Evolutionary conservation across 2,113 vertebrate genomes (phyloP).

Genomic region (Myrmophylax atrothorax): DNA sequence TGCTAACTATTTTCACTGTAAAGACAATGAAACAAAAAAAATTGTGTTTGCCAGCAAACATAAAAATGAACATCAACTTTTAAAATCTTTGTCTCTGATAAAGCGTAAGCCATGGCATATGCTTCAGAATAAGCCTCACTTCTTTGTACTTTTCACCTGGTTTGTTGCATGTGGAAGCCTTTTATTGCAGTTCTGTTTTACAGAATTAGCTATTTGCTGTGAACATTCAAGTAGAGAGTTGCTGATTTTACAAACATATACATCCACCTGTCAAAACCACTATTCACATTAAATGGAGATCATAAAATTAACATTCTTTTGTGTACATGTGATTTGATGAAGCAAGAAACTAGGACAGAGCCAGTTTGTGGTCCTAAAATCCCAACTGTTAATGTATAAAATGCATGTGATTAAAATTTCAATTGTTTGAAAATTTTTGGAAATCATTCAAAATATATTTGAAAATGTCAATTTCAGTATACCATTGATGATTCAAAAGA

Average conservation of each 20-base stretch:
- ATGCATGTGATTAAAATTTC: not conserved
- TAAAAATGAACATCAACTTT: fast-evolving
- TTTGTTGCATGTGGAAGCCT: not conserved
- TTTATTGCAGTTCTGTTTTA: not conserved
- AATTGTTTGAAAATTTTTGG: not conserved
- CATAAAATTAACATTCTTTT: not conserved
- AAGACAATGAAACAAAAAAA: not conserved
- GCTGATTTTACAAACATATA: constrained; percentile 17
- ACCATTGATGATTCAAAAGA: not conserved
- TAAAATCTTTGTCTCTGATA: not conserved
- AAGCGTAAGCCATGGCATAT: not conserved
- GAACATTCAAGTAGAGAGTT: not conserved
- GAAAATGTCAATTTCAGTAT: not conserved
- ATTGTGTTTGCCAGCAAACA: not conserved
- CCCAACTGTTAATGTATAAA: not conserved
- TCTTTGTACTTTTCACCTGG: not conserved
- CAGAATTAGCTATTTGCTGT: not conserved
- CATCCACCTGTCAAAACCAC: constrained; percentile 11
- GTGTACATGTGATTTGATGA: not conserved
- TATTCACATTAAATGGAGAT: not conserved
- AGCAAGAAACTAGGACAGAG: not conserved
- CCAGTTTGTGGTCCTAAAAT: not conserved
- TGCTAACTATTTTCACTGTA: not conserved
- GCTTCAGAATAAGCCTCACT: not conserved
- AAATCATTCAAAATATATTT: not conserved